These are phyloP conservation scores for Nomada ruficornis DNA, from an alignment of 2,888 invertebrate species.

Conservation along the genomic window DNA sequence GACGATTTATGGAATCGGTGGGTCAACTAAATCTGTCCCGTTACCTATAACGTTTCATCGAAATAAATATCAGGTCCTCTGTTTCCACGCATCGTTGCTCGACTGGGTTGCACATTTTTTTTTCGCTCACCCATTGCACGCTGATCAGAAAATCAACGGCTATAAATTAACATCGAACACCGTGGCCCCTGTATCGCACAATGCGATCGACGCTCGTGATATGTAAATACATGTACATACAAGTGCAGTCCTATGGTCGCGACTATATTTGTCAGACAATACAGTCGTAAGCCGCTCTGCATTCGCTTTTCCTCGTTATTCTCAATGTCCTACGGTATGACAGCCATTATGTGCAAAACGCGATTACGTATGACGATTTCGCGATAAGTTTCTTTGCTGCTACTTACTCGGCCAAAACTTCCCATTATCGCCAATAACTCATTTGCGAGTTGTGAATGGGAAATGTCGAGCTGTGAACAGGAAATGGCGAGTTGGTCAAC, in stretches of 20 bases:
- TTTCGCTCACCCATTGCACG: background rate
- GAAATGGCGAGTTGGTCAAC: too few species aligned
- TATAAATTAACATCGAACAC: constrained; percentile 55
- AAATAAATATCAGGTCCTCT: constrained; percentile 30
- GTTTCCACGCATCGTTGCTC: constrained; percentile 33
- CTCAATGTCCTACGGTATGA: constrained; percentile 30
- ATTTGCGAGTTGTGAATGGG: constrained; percentile 41
- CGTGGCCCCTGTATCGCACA: constrained; percentile 23
- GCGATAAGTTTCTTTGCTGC: constrained; percentile 41
- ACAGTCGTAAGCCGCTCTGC: constrained; percentile 31
- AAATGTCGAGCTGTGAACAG: constrained; percentile 37
- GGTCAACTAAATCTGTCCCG: constrained; percentile 35
- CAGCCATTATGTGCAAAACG: constrained; percentile 57
- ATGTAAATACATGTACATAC: constrained; percentile 40
- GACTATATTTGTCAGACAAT: constrained; percentile 59
- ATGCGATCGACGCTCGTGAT: constrained; percentile 54
- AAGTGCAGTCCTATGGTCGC: constrained; percentile 28
- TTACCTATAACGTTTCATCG: constrained; percentile 44
- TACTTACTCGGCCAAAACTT: constrained; percentile 18
- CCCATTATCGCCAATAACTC: constrained; percentile 24
- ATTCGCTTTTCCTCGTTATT: constrained; percentile 49
- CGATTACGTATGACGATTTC: constrained; percentile 41
- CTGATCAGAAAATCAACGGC: constrained; percentile 48
- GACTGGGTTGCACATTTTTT: constrained; percentile 27
- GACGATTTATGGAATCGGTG: constrained; percentile 48